Evolutionary conservation across 2,113 vertebrate genomes (phyloP), one percentile per base, ranked within the genome.

Genomic region (Candoia aspera): DNA sequence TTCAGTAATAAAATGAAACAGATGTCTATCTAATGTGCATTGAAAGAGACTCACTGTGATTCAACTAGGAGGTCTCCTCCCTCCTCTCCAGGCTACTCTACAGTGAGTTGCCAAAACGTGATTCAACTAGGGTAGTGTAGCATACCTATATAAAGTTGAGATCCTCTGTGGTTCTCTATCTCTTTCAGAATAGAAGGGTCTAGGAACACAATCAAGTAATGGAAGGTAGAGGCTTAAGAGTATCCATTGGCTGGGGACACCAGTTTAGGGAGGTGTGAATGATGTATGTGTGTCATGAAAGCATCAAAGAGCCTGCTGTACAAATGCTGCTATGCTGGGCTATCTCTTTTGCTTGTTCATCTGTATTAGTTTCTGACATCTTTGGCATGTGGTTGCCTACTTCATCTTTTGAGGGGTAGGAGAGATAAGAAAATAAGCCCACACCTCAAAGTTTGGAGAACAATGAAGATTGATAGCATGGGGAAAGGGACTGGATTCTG

Each of bases 301-400:
- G 33, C 54, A 55, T 19, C 59, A 83, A 91, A 89, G 11, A 59
- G 8, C 53, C 87, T 8, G 3, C 92, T 57, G 11, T 90, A 87
- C 86, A 29, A 53, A 91, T 0, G 29, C 86, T 94, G 23, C 89
- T 0, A 0, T 58, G 90, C 93, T 94, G n/a, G 92, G 96, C 83
- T 91, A 53, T 23, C 58, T 17, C 92, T 89, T 90, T 84, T 58
- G 91, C 96, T 95, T 94, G 5, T 91, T 94, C 95, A 93, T 94
- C 68, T 64, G 12, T 93, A 62, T 23, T 83, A 64, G 53, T 37
- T 83, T 86, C 59, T 19, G 15, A 10, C 94, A 91, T 87, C 33
- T 0, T 93, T 89, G 68, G 11, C 93, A n/a, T 86, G 59, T 1
- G 3, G 0, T 62, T 91, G 12, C 68, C 49, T 89, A 24, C 90